Evolutionary conservation across 2,888 invertebrate genomes (phyloP).

Genomic region (Dasysyrphus albostriatus): DNA sequence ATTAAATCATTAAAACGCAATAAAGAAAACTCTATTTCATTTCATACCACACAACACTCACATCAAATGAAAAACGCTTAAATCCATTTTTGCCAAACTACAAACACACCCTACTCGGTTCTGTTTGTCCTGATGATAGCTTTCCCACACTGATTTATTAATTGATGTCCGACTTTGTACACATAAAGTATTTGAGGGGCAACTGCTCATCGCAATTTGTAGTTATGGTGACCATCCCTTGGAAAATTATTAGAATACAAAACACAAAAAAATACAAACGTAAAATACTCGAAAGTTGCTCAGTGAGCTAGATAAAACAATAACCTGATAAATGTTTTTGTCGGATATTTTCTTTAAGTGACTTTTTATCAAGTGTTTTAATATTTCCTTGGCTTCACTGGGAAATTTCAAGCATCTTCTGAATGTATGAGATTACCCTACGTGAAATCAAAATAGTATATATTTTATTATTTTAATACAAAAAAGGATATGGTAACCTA

Average conservation of each 20-base stretch:
- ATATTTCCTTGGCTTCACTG: no score
- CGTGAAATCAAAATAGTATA: no score
- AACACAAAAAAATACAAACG: no score
- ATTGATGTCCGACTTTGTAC: slow-evolving; percentile 40
- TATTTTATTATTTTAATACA: neutral
- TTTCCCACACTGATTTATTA: slow-evolving; percentile 65
- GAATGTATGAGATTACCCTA: no score
- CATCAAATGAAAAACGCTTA: slow-evolving; percentile 22
- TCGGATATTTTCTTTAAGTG: no score
- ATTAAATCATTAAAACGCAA: neutral
- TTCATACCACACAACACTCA: neutral
- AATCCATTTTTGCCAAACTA: slow-evolving; percentile 28
- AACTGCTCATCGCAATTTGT: neutral
- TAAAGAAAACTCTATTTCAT: neutral
- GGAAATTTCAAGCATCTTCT: no score
- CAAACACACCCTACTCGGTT: slow-evolving; percentile 34
- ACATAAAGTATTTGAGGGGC: neutral
- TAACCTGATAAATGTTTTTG: no score
- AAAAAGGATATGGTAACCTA: neutral
- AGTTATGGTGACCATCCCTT: neutral
- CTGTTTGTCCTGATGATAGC: slow-evolving; percentile 24
- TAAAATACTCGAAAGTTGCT: no score
- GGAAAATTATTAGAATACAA: no score
- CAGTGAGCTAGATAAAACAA: no score
- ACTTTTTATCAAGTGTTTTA: no score